phyloP scores from a whole-genome alignment of 1,140 invertebrate genomes.

The Drosophila ercepeae region DNA sequence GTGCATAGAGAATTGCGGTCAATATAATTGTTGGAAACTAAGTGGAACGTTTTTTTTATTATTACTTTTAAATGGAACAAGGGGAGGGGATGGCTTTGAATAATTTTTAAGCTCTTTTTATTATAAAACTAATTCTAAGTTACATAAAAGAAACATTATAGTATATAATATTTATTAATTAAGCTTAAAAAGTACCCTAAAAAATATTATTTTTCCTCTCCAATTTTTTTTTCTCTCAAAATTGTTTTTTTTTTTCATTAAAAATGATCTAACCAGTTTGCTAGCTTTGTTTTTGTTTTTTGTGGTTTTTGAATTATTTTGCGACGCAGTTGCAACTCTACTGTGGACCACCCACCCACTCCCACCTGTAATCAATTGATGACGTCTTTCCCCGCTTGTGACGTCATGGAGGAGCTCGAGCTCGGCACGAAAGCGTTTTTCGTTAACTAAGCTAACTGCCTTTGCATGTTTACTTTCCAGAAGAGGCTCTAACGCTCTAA shows the following conservation, averaged over 20 bases:
- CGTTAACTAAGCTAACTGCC: conserved; percentile 34
- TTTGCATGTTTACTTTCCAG: conserved; percentile 61
- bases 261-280: conserved; percentile 70
- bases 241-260: neutral
- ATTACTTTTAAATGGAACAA: neutral
- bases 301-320: conserved; percentile 54
- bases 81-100: neutral
- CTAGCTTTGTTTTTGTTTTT: conserved; percentile 43
- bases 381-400: conserved; percentile 55
- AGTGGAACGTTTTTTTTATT: neutral
- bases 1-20: conserved; percentile 32
- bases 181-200: too few relatives aligned
- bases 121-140: too few relatives aligned
- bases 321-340: conserved; percentile 62
- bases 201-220: too few relatives aligned
- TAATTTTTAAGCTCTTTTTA: neutral
- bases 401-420: conserved; percentile 28
- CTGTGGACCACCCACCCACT: conserved; percentile 6
- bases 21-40: conserved; percentile 27
- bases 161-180: too few relatives aligned
- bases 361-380: conserved; percentile 74
- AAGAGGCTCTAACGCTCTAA: conserved; percentile 43
- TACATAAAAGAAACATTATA: too few relatives aligned
- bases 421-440: conserved; percentile 36
- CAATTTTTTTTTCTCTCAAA: neutral